phyloP scores from a whole-genome alignment of 2,113 vertebrate genomes.

The Irena cyanogastra region DNA sequence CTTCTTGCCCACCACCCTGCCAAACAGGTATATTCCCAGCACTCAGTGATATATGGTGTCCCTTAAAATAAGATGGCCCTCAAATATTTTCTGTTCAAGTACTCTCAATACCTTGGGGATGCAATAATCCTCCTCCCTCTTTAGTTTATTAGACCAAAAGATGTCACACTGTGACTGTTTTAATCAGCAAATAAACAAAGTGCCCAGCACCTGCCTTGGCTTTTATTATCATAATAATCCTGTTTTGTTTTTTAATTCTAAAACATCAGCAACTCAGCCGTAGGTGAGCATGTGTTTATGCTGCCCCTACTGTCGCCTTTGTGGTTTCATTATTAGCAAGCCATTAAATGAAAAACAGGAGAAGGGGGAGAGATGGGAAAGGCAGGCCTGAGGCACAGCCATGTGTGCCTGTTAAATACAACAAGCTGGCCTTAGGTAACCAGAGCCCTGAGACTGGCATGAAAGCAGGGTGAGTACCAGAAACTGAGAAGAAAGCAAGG shows the following conservation, averaged over 20 bases:
- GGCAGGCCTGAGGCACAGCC: conserved; percentile 27
- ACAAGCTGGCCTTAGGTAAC: conserved; percentile 30
- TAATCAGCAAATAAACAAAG: conserved; percentile 40
- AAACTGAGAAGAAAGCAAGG: conserved; percentile 29
- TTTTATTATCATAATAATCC: conserved; percentile 42
- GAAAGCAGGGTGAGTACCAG: conserved; percentile 28
- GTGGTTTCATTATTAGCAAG: conserved; percentile 66
- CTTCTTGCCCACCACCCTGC: neutral
- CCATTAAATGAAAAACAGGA: conserved; percentile 59
- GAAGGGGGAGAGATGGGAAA: neutral
- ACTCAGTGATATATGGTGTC: neutral
- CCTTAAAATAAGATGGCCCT: neutral
- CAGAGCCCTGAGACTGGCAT: conserved; percentile 33
- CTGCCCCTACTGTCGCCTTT: conserved; percentile 63
- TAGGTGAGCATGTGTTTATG: conserved; percentile 61
- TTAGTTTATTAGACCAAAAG: neutral
- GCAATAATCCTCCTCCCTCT: neutral
- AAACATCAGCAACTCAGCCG: conserved; percentile 39
- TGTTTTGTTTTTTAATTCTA: conserved; percentile 5
- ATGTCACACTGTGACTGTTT: conserved; percentile 36
- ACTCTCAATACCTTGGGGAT: neutral
- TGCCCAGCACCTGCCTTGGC: conserved; percentile 33
- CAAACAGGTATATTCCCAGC: neutral
- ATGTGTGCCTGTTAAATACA: conserved; percentile 58
- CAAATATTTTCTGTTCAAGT: neutral